Evolutionary conservation across 2,888 invertebrate genomes (phyloP), one percentile per base, ranked within the genome.

Genomic region (Standfussiana lucernea): DNA sequence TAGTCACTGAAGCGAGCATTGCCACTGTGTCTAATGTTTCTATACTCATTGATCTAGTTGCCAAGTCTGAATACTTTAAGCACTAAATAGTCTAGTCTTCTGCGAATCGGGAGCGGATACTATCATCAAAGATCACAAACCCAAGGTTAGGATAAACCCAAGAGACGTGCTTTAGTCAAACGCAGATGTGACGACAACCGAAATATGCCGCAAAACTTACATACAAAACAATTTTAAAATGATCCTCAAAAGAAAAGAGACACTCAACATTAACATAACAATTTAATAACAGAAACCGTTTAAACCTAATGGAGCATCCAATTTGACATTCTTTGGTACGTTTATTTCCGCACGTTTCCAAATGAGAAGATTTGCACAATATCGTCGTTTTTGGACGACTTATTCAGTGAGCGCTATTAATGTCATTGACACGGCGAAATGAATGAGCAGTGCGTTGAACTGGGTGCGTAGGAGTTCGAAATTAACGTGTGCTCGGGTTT

Each of bases 391-490:
- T 77, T 66, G 59, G 18, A 75, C 74, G 47, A 77, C 70, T 76
- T 72, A 77, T 78, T 72, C 76, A 72, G 59, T 66, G 62, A 68
- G 61, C 50, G 75, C 56, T 77, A 72, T 79, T 77, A 70, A 85
- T 80, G 88, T 87, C 87, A 82, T 82, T 87, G 87, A 87, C 87
- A 70, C 72, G 65, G 83, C 77, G 69, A 88, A 82, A 76, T 86
- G 66, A 88, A 80, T 76, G 82, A 75, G 66, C 50, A 67, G 87
- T 61, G 66, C 88, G 67, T 76, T 87, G 88, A 87, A 71, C 87
- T 64, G 66, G 45, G 72, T 87, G 86, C 83, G 87, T 85, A 80
- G 86, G 86, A 83, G 79, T 75, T 62, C 66, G 61, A 80, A 86
- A 86, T 64, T 64, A 70, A 70, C 82, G 64, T 73, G 71, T 72